Evolutionary conservation across 2,888 invertebrate species (phyloP), one percentile per base, ranked within the genome.

Genomic region (Drosophila robusta): DNA sequence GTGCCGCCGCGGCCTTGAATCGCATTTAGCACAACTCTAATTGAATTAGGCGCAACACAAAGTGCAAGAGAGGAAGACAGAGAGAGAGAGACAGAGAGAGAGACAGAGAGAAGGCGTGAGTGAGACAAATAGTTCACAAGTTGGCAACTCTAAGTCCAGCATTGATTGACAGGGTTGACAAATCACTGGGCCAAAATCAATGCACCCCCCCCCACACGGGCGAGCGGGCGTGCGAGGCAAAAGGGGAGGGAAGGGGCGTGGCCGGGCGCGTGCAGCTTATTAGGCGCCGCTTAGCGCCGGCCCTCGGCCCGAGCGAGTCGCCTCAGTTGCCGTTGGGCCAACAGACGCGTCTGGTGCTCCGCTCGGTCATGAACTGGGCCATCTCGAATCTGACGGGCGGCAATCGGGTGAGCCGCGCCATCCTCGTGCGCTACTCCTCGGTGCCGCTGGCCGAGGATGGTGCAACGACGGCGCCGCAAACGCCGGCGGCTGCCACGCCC

Each of bases 331-430:
- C 56, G 57, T 79, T 70, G 65, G 46, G 74, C 68, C 70, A 41
- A 44, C 78, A 58, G 60, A 62, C 54, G 74, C 70, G 82, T 63
- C 55, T 61, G 69, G 80, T 71, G 60, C 8, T 36, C 26, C 26
- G 26, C 26, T 46, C 57, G 70, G 82, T 78, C 82, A 91, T 92
- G 92, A 91, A 91, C 85, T 92, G 92, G 92, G 92, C 92, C 75
- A 90, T 92, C 56, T 91, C 92, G 49, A 92, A 92, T 87, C 76
- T 92, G 70, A 91, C 92, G 73, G 92, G 92, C 72, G 89, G 91
- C 74, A 92, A 92, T 90, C 92, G 92, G 14, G 92, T 92, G 55
- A 92, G 92, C 80, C 92, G 91, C 58, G 92, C 92, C 29, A 90
- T 92, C 60, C 90, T 92, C 45, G 91, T 92, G 39, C 91, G 92